Evolutionary conservation across 2,888 invertebrate species (phyloP), one percentile per base, ranked within the genome.

Genomic region (Argyra leucocephala): DNA sequence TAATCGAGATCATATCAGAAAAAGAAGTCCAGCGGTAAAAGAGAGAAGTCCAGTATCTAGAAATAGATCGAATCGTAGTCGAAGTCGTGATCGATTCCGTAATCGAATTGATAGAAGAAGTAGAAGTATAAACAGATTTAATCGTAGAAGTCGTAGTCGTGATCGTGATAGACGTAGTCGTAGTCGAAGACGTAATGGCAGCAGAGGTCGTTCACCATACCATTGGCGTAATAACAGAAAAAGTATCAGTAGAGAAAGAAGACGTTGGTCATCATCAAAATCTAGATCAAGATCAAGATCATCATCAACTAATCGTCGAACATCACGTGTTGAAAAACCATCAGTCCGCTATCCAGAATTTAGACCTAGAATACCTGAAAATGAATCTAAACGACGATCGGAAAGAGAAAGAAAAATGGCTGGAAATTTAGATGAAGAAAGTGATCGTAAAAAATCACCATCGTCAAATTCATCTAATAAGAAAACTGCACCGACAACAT

Each of bases 311-410:
- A 69, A 68, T 18, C 63, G 63, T 26, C 36, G 70, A 9, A 65
- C 65, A 24, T 73, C 73, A 57, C 74, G 76, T 6, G 73, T 80
- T 59, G 80, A 80, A 64, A 77, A 78, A 36, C 74, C 80, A n/a
- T 70, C 78, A 5, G 70, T 80, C 18, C 75, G 74, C 64, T 79
- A 76, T 71, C 74, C 79, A 63, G 79, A 79, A 68, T 79, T 79
- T 66, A 72, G 79, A 22, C 79, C 79, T 1, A 73, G 79, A 10
- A 72, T 74, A 57, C 77, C 78, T 1, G 78, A 77, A 60, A 75
- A 75, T 22, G 73, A 74, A 22, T 71, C 69, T 21, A 72, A 73
- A 22, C 69, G 71, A 12, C 73, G 74, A n/a, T 71, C 76, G 67
- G 66, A 61, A 22, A 70, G 70, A 64, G 59, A 68, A 62, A 72